Percentiles rank a stretch among this genome's conserved stretches.
phyloP scores from a whole-genome alignment of 1,140 invertebrate genomes.

The Hyphantria cunea region DNA sequence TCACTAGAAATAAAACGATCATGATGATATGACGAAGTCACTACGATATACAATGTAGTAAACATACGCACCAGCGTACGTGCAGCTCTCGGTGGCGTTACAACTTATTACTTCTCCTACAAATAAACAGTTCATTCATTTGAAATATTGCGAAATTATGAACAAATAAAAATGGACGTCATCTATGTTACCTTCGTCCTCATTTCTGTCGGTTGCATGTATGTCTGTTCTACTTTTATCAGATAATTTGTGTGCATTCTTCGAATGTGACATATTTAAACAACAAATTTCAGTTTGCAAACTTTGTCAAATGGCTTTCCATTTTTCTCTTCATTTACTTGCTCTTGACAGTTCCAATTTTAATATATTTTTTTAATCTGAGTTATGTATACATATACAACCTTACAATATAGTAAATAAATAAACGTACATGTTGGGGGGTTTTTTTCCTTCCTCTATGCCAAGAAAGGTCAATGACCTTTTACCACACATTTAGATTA shows the following conservation, averaged over 20 bases:
- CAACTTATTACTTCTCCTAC: conserved; percentile 56
- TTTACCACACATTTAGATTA: too few species aligned
- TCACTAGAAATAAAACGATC: conserved; percentile 53
- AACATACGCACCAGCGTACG: conserved; percentile 62
- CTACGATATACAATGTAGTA: conserved; percentile 2
- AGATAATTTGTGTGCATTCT: conserved; percentile 66
- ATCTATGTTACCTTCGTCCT: conserved; percentile 49
- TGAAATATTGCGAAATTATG: background rate
- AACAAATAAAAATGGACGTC: background rate
- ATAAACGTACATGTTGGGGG: too few species aligned
- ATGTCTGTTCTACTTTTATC: conserved; percentile 61
- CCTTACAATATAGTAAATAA: background rate
- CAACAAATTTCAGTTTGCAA: conserved; percentile 75
- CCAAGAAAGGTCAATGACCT: too few species aligned
- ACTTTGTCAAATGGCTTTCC: conserved; percentile 75
- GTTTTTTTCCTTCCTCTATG: too few species aligned
- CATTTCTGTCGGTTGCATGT: conserved; percentile 43
- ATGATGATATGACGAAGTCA: background rate
- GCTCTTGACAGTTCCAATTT: conserved; percentile 66
- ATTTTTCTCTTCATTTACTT: conserved; percentile 62
- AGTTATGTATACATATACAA: background rate
- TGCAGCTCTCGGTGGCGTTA: conserved; percentile 55
- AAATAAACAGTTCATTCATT: conserved; percentile 36
- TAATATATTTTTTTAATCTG: conserved; percentile 37
- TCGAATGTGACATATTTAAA: conserved; percentile 77